Evolutionary conservation across 1,140 invertebrate genomes (phyloP).

Genomic region (Globodera ellingtonae): DNA sequence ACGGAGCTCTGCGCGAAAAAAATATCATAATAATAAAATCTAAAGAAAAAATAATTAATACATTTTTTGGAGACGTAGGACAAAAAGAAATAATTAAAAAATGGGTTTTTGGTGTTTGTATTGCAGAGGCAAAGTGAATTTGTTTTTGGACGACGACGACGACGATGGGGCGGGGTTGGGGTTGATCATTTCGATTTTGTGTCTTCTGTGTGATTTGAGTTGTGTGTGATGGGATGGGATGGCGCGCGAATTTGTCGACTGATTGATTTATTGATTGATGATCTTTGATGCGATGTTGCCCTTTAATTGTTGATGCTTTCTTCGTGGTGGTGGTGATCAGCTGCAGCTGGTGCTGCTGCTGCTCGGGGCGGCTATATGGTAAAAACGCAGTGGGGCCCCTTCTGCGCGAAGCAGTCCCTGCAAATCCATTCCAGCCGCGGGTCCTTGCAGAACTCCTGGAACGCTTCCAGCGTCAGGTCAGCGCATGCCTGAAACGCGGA

Average conservation of each 20-base stretch:
- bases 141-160: not conserved
- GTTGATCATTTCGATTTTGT: too few species aligned
- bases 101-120: not conserved
- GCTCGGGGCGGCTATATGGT: not conserved
- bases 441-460: slow-evolving; percentile 27
- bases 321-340: not conserved
- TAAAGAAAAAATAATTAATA: not conserved
- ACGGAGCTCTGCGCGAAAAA: not conserved
- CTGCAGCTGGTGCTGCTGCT: not conserved
- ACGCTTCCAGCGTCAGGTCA: slow-evolving; percentile 18
- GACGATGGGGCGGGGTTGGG: too few species aligned
- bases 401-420: slow-evolving; percentile 6
- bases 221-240: too few species aligned
- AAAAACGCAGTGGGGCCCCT: slow-evolving; percentile 1
- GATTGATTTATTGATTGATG: too few species aligned
- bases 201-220: too few species aligned
- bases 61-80: not conserved
- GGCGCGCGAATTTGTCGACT: too few species aligned
- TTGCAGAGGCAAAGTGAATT: slow-evolving; percentile 2
- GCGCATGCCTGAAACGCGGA: slow-evolving; percentile 4
- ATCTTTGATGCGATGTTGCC: too few species aligned
- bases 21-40: not conserved
- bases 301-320: too few species aligned
- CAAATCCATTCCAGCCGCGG: slow-evolving; percentile 27
- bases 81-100: not conserved